Evolutionary conservation across 2,797 vertebrate genomes (phyloP).

Genomic region (Parauchenoglanis punctatus): DNA sequence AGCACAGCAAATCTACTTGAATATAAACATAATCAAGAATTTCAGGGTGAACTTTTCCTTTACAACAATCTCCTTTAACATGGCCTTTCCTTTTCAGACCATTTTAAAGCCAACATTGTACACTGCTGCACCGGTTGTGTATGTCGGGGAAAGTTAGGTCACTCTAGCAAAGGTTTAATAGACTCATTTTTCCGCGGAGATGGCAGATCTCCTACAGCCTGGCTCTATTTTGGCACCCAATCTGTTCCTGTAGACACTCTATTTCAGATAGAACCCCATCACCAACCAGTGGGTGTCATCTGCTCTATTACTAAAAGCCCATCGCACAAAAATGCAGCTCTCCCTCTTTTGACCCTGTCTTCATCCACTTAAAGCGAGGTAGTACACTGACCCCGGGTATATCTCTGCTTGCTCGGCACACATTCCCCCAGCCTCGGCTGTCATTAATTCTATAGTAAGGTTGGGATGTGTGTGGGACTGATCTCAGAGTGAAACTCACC

Average conservation of each 20-base stretch:
- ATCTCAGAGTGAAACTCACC: conserved; percentile 9
- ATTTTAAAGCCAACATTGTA: neutral
- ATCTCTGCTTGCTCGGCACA: conserved; percentile 5
- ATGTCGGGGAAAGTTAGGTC: neutral
- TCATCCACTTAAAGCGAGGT: conserved; percentile 22
- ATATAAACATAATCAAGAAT: neutral
- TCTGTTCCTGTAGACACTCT: conserved; percentile 36
- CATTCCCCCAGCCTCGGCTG: neutral
- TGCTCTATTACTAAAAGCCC: conserved; percentile 19
- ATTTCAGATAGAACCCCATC: conserved; percentile 34
- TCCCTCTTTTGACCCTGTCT: neutral
- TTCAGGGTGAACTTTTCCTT: neutral
- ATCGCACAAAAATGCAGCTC: neutral
- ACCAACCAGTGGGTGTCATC: conserved; percentile 11
- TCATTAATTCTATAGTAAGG: neutral
- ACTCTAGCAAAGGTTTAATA: conserved; percentile 37
- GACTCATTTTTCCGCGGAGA: conserved; percentile 42
- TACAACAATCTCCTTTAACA: neutral
- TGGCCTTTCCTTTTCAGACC: too few relatives aligned
- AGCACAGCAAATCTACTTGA: neutral
- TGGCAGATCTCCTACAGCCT: conserved; percentile 21
- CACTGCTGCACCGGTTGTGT: neutral
- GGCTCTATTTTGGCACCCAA: conserved; percentile 37
- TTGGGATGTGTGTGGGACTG: neutral
- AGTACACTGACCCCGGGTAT: neutral